These are phyloP conservation scores for Rhinichthys klamathensis DNA, from an alignment of 2,113 vertebrate species.

Conservation along the genomic window DNA sequence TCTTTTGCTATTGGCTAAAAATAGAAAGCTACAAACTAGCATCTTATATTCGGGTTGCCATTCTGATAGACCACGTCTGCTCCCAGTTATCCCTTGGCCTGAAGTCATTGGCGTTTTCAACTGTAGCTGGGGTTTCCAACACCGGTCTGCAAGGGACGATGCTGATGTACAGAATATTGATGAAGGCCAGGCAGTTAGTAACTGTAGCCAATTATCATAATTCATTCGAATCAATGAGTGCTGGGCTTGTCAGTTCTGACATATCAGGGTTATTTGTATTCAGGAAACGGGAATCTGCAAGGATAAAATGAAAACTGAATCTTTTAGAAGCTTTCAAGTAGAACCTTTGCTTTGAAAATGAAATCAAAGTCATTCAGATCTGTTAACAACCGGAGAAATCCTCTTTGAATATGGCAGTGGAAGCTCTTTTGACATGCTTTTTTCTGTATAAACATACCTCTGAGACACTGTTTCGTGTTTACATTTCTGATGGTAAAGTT, in stretches of 20 bases:
- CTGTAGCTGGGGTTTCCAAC: not conserved
- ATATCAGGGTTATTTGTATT: conserved; percentile 23
- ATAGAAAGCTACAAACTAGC: conserved; percentile 52
- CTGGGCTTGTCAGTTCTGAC: conserved; percentile 28
- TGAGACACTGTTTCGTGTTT: not conserved
- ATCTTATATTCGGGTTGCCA: conserved; percentile 30
- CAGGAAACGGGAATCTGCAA: not conserved
- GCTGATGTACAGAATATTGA: conserved; percentile 37
- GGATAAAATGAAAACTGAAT: not conserved
- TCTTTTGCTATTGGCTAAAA: conserved; percentile 46
- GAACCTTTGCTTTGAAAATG: conserved; percentile 15
- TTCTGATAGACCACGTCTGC: conserved; percentile 16
- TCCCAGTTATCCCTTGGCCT: conserved; percentile 30
- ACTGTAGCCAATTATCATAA: conserved; percentile 39
- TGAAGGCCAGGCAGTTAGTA: conserved; percentile 5
- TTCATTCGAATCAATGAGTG: conserved; percentile 14
- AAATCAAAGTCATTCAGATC: conserved; percentile 5
- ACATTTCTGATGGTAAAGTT: not conserved
- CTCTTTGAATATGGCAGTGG: conserved; percentile 13
- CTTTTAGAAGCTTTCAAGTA: conserved; percentile 2
- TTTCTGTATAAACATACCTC: not conserved
- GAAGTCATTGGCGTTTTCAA: conserved; percentile 8
- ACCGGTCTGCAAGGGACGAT: not conserved
- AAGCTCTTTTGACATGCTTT: not conserved
- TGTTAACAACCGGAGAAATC: conserved; percentile 17